Conservation (phyloP, 2,888 invertebrate genomes). For the Lathronympha strigana region DNA sequence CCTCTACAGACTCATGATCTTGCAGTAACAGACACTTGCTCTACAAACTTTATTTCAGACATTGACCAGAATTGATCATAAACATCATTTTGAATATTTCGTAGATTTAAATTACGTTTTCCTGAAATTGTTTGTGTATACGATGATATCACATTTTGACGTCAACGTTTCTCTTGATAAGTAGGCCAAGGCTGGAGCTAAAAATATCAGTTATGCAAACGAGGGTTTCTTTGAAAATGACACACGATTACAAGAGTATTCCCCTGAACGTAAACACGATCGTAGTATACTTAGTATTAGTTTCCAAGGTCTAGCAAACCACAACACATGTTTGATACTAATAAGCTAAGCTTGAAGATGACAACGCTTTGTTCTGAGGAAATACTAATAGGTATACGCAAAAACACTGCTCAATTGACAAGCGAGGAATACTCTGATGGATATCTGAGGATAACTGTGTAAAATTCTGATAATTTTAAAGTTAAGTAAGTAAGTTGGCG, state of each 20-base stretch:
- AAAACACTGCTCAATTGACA: no score
- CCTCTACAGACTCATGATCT: no score
- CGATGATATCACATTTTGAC: constrained; percentile 12
- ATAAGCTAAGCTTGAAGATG: constrained; percentile 1
- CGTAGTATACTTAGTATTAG: constrained; percentile 9
- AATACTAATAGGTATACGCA: no score
- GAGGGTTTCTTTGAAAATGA: constrained; percentile 23
- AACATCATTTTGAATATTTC: no score
- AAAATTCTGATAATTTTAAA: no score
- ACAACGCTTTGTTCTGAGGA: neutral
- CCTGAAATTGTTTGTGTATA: neutral
- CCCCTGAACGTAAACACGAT: constrained; percentile 12
- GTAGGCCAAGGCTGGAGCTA: constrained; percentile 15
- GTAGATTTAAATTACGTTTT: neutral
- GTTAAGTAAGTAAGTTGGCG: no score
- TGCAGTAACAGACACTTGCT: no score
- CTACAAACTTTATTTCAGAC: no score
- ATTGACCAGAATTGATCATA: no score
- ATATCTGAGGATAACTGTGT: no score
- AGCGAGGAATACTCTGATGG: no score
- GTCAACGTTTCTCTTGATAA: constrained; percentile 5
- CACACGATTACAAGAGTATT: constrained; percentile 4
- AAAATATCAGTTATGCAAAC: neutral
- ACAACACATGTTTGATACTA: constrained; percentile 6
- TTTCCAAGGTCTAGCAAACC: constrained; percentile 16